Evolutionary conservation across 2,888 invertebrate genomes (phyloP).

Genomic region (Dryococelus australis): DNA sequence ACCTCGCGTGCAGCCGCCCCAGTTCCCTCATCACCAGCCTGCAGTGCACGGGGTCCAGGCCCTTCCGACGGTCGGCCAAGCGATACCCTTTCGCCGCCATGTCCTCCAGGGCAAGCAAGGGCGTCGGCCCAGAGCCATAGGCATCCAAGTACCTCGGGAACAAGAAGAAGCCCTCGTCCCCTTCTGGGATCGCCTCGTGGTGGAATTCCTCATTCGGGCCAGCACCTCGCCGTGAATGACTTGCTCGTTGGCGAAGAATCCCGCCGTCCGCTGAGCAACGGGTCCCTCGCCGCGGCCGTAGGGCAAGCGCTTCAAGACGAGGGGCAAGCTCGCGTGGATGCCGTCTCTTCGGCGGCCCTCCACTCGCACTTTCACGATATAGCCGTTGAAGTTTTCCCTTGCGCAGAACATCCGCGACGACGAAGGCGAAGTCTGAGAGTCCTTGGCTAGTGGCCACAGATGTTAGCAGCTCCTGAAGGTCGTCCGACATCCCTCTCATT

Average conservation of each 20-base stretch:
- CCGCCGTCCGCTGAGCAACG: neutral
- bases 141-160: constrained; percentile 13
- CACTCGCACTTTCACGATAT: too few species aligned
- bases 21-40: constrained; percentile 45
- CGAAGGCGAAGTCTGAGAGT: too few species aligned
- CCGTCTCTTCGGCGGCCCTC: too few species aligned
- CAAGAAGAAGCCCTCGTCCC: neutral
- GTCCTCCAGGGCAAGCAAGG: constrained; percentile 45
- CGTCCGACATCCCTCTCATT: too few species aligned
- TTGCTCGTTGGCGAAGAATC: constrained; percentile 34
- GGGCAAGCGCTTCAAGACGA: constrained; percentile 35
- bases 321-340: neutral
- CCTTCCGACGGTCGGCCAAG: constrained; percentile 43
- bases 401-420: too few species aligned
- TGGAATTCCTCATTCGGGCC: constrained; percentile 4
- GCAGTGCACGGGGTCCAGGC: constrained; percentile 44
- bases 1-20: constrained; percentile 43
- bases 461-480: too few species aligned
- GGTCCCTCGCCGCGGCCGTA: constrained; percentile 19
- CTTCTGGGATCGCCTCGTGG: neutral
- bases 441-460: too few species aligned
- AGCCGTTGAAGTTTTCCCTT: too few species aligned
- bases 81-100: constrained; percentile 44
- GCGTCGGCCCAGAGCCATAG: neutral
- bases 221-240: constrained; percentile 34